Base-by-base conservation (phyloP, 2,113 vertebrate species). In the Scortum barcoo region DNA sequence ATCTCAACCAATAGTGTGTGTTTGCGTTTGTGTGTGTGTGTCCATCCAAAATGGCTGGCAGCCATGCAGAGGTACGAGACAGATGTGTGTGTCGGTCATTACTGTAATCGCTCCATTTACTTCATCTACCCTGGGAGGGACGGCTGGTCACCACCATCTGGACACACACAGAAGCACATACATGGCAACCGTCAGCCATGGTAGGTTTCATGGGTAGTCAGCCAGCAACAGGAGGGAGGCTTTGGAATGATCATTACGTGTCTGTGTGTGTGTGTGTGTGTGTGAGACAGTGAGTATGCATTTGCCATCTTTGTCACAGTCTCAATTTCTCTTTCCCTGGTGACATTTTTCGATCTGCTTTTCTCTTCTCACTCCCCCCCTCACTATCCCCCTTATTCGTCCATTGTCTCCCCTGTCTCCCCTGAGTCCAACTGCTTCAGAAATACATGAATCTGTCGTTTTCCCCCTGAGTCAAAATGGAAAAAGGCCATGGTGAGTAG, bases 31-130 rank as follows among this genome's bases (percentile, higher is more conserved):
- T 67, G 60, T 48, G 51, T 17, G 13, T 60, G 30, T 44, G 54
- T 68, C 73, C 78, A 54, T 72, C 68, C 22, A 83, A 82, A 86
- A 80, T 44, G 68, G 81, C 86, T 92, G 88, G 88, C 89, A 89
- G 82, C 73, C 75, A 67, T 76, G 84, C 74, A 88, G 76, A 89
- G 81, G 87, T 84, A 88, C 78, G 90, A 86, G 87, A 92, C 94
- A 95, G 94, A 95, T 94, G 93, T 94, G 90, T 72, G 89, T 76
- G 82, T 86, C 68, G 73, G 91, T 94, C 94, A 95, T 95, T 93
- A 94, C 92, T 92, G 92, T 91, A 93, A 93, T 91, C 86, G 89
- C 92, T 89, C 90, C 90, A 94, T 95, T 95, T 93, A 92, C 89
- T 92, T 88, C 92, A 89, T 90, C 90, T 83, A 85, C 83, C 85